Percentiles rank a stretch among this genome's conserved stretches.
These are phyloP conservation scores for Threskiornis aethiopicus DNA, from an alignment of 2,797 vertebrate species.

Conservation along the genomic window DNA sequence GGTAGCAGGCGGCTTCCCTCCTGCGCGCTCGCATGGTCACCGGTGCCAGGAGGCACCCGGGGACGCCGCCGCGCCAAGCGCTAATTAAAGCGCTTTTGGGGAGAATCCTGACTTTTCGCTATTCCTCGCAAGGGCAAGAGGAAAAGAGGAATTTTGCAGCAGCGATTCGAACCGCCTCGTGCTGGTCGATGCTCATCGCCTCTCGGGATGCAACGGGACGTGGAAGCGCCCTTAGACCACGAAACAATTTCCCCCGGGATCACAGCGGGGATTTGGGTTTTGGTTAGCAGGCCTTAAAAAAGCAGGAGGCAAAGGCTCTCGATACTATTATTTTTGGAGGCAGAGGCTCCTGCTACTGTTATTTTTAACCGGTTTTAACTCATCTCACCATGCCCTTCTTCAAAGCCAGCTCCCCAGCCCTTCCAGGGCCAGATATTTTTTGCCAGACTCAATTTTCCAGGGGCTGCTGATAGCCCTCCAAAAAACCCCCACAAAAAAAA, in stretches of 20 bases:
- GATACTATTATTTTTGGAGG: background rate
- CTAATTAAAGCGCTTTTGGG: accelerated
- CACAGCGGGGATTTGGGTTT: background rate
- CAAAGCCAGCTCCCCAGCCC: background rate
- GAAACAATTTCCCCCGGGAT: background rate
- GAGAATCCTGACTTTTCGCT: background rate
- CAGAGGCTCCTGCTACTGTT: background rate
- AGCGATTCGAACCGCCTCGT: accelerated
- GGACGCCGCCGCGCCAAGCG: accelerated
- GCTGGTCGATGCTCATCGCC: accelerated
- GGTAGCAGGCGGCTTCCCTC: background rate
- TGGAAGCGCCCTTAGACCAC: background rate
- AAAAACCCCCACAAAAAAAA: background rate
- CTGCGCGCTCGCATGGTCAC: accelerated
- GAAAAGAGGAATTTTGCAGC: background rate
- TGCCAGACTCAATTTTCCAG: background rate
- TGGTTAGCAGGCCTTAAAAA: background rate
- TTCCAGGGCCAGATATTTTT: background rate
- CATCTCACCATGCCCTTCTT: background rate
- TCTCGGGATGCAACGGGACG: accelerated
- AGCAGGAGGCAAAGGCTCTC: background rate
- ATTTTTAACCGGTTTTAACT: background rate
- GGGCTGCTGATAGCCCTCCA: background rate
- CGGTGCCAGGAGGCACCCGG: accelerated
- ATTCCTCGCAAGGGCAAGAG: background rate